Percentiles rank a stretch among this genome's conserved stretches.
Evolutionary conservation across 2,888 invertebrate species (phyloP).

Genomic region (Pyrocoelia pectoralis): DNA sequence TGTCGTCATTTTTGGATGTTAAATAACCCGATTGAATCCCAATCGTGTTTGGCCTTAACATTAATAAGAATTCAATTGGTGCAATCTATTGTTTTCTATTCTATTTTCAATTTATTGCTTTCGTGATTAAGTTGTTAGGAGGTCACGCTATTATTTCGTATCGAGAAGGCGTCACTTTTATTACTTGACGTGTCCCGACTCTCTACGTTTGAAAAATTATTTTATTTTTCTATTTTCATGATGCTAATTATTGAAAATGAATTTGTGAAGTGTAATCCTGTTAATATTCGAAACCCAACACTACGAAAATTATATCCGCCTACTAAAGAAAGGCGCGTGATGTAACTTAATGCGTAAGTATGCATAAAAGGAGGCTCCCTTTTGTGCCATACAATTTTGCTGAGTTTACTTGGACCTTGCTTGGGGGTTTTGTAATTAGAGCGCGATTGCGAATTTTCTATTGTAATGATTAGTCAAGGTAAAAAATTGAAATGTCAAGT

Average conservation of each 20-base stretch:
- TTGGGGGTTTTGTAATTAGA: background rate
- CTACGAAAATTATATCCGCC: background rate
- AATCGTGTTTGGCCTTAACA: constrained; percentile 1
- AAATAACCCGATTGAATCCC: background rate
- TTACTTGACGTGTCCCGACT: too few relatives aligned
- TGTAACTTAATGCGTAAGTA: background rate
- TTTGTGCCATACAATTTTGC: too few relatives aligned
- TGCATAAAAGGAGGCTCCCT: too few relatives aligned
- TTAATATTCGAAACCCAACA: background rate
- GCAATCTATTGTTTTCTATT: constrained; percentile 22
- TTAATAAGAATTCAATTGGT: constrained; percentile 22
- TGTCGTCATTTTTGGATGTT: constrained; percentile 12
- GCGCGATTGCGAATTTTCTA: background rate
- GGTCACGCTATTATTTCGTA: background rate
- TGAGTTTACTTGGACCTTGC: too few relatives aligned
- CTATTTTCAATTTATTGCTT: constrained; percentile 1
- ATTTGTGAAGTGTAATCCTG: background rate
- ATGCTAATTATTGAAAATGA: background rate
- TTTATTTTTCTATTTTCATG: background rate
- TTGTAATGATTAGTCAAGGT: background rate
- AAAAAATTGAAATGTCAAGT: background rate
- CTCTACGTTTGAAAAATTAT: too few relatives aligned
- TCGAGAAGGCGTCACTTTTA: background rate
- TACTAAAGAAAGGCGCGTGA: background rate
- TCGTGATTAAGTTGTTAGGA: constrained; percentile 12